Evolutionary conservation across 2,797 vertebrate genomes (phyloP).

Genomic region (Enteromius mattozi): DNA sequence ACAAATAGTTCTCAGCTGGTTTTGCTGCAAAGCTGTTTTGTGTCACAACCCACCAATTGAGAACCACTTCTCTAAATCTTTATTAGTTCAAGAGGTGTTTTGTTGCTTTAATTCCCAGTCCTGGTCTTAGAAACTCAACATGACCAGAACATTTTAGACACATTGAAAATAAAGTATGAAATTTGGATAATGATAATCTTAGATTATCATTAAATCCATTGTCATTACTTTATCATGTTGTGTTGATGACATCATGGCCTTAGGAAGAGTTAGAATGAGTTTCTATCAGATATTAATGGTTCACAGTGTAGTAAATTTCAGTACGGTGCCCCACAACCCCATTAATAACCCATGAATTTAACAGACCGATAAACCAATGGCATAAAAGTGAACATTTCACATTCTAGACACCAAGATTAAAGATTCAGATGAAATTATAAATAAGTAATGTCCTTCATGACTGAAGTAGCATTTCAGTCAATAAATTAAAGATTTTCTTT

Average conservation of each 20-base stretch:
- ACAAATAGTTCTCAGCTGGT: not conserved
- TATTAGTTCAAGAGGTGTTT: not conserved
- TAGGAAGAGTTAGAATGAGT: conserved; percentile 62
- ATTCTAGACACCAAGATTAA: conserved; percentile 35
- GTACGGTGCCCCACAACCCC: conserved; percentile 41
- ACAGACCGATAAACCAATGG: conserved; percentile 42
- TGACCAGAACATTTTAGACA: conserved; percentile 54
- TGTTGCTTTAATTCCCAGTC: conserved; percentile 7
- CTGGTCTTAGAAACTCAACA: conserved; percentile 14
- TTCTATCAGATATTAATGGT: conserved; percentile 25
- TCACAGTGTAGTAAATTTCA: conserved; percentile 15
- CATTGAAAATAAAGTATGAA: conserved; percentile 66
- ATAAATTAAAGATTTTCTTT: conserved; percentile 42
- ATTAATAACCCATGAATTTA: conserved; percentile 71
- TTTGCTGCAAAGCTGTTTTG: not conserved
- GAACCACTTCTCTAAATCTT: conserved; percentile 1
- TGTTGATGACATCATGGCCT: conserved; percentile 59
- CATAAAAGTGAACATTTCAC: conserved; percentile 34
- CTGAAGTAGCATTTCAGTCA: conserved; percentile 30
- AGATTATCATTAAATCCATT: conserved; percentile 55
- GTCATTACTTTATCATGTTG: conserved; percentile 60
- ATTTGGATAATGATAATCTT: conserved; percentile 57
- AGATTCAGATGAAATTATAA: conserved; percentile 35
- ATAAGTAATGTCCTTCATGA: conserved; percentile 41
- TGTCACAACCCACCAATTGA: not conserved